These are phyloP conservation scores for Argyrosomus regius DNA, from an alignment of 2,797 vertebrate genomes.

Conservation along the genomic window DNA sequence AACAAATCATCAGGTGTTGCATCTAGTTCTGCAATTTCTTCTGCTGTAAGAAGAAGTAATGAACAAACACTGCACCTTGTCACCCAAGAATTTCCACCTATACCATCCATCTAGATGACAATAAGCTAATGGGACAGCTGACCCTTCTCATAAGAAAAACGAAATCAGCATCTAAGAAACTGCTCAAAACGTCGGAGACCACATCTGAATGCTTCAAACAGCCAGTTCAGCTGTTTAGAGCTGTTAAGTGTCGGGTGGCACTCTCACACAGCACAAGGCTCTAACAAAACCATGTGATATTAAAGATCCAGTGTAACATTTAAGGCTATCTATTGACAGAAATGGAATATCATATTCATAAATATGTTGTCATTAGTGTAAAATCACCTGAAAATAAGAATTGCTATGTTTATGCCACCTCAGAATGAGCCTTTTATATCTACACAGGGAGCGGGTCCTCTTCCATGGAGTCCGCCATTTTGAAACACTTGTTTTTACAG, in stretches of 20 bases:
- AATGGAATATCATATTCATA: no score
- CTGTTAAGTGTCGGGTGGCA: constrained; percentile 21
- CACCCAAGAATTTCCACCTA: background rate
- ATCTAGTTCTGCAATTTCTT: background rate
- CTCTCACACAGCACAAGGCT: constrained; percentile 11
- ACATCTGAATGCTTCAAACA: constrained; percentile 12
- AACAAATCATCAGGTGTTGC: background rate
- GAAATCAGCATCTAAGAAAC: constrained; percentile 8
- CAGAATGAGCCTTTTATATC: no score
- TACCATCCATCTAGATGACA: constrained; percentile 4
- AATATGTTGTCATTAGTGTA: no score
- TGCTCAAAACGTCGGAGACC: constrained; percentile 6
- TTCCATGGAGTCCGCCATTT: no score
- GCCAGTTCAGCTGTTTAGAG: constrained; percentile 31
- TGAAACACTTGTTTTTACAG: no score
- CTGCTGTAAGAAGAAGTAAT: background rate
- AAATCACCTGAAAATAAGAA: no score
- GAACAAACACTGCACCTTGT: background rate
- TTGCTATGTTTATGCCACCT: no score
- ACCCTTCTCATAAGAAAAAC: constrained; percentile 13
- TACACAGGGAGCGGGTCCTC: no score
- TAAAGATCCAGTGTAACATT: no score
- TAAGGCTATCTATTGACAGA: no score
- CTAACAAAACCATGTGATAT: background rate
- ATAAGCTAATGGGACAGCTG: constrained; percentile 26